Base-by-base conservation (phyloP, 2,888 invertebrate species). In the Adelognathus sp. region DNA sequence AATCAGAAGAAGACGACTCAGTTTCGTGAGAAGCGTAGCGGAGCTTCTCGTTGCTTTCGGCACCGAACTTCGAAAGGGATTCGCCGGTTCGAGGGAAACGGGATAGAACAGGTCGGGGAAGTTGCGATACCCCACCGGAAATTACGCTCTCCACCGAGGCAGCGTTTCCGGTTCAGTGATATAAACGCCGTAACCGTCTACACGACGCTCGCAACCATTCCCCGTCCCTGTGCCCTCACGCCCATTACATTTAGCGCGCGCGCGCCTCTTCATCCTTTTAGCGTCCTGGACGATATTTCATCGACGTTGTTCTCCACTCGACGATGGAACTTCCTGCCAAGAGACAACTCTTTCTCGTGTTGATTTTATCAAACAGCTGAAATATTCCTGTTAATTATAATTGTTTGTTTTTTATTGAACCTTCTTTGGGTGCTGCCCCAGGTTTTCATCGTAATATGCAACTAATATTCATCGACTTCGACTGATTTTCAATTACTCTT, bases 51-150 rank as follows among this genome's bases (percentile, higher is more conserved):
- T 56, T 21, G 50, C 50, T 24, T 21, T n/a, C n/a, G n/a, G 66
- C 61, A 27, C 11, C 39, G 58, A 33, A 44, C 46, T 52, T 29
- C 36, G 58, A n/a, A 36, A 64, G 39, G 44, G 60, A 64, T n/a
- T n/a, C 58, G 75, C 44, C 58, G 58, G 56, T 33, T 69, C 46
- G 36, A 39, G 73, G 58, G 67, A 50, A 9, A 44, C 33, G 31
- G 50, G 63, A 50, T 61, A 36, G 29, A 44, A 33, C 46, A 66
- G 54, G 44, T 56, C 39, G 74, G 72, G 74, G 71, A 79, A 81
- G 69, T n/a, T n/a, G 84, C 80, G 84, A 88, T 85, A 85, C 81
- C 86, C 82, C 16, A 50, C 84, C 88, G 89, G 89, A 89, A 89
- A 89, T 89, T 88, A 86, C 86, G 82, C 84, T 87, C 85, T 86